These are phyloP conservation scores for Rhopilema esculentum DNA, from an alignment of 30 jellyfish, hydroid and myxozoan species.

Conservation along the genomic window DNA sequence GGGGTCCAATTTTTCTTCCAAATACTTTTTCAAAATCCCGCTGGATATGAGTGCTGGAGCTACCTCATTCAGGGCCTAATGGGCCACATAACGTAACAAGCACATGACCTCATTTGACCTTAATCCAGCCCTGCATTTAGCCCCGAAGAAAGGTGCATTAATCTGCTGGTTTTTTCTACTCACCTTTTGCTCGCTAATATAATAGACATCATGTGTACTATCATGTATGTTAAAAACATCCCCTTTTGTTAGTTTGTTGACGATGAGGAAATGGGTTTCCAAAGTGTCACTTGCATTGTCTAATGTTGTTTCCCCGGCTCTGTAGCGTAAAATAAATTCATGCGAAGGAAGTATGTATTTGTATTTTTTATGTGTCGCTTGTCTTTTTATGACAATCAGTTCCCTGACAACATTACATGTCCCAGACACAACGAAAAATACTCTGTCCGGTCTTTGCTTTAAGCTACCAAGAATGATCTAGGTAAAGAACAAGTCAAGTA, in stretches of 20 bases:
- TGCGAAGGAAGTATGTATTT: constrained; percentile 68
- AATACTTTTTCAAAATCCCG: no score
- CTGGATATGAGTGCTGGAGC: no score
- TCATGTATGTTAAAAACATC: constrained; percentile 82
- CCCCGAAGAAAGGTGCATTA: no score
- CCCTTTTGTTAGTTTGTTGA: constrained; percentile 65
- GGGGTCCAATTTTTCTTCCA: no score
- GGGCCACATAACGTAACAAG: no score
- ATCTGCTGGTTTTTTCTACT: no score
- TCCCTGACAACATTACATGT: constrained; percentile 74
- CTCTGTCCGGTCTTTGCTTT: constrained; percentile 63
- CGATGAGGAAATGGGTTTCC: constrained; percentile 49
- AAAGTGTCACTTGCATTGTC: constrained; percentile 20
- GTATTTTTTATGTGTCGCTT: constrained; percentile 32
- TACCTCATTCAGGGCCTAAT: no score
- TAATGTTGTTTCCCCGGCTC: constrained; percentile 6
- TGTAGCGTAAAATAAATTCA: neutral
- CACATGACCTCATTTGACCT: no score
- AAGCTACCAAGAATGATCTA: constrained; percentile 64
- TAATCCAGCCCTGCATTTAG: no score
- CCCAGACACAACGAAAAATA: constrained; percentile 80
- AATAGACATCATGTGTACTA: constrained; percentile 47
- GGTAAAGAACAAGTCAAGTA: neutral
- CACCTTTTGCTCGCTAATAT: constrained; percentile 63
- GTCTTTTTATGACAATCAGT: constrained; percentile 51